phyloP scores from a whole-genome alignment of 2,113 vertebrate species.

The Epinephelus fuscoguttatus region DNA sequence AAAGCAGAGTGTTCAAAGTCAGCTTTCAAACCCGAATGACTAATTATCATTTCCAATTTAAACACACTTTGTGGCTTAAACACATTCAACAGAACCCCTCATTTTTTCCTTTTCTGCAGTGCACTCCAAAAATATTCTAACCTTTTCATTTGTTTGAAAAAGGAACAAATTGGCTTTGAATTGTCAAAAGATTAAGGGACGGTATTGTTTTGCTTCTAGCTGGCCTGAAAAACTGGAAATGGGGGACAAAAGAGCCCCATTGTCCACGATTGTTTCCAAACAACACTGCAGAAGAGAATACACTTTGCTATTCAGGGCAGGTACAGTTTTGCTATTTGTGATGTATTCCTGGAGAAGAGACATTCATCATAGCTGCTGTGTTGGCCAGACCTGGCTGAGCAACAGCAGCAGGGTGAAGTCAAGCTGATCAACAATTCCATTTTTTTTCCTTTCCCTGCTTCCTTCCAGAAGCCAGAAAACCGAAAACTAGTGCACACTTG shows the following conservation, averaged over 20 bases:
- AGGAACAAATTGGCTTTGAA: constrained; percentile 30
- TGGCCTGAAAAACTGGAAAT: constrained; percentile 28
- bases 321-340: constrained; percentile 80
- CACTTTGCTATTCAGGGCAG: constrained; percentile 78
- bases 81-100: background rate
- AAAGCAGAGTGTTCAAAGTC: constrained; percentile 49
- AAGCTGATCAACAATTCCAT: constrained; percentile 78
- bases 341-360: constrained; percentile 81
- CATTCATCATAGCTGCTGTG: constrained; percentile 80
- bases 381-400: constrained; percentile 78
- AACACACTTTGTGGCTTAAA: constrained; percentile 44
- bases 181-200: constrained; percentile 45
- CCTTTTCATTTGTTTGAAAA: constrained; percentile 39
- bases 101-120: background rate
- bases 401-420: constrained; percentile 74
- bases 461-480: constrained; percentile 54
- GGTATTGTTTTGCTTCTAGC: constrained; percentile 46
- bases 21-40: constrained; percentile 48
- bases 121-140: constrained; percentile 14
- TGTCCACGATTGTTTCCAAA: constrained; percentile 59
- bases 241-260: constrained; percentile 47
- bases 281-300: constrained; percentile 65
- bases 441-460: constrained; percentile 58
- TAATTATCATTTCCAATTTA: constrained; percentile 54
- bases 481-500: constrained; percentile 49